Evolutionary conservation across 2,888 invertebrate genomes (phyloP).

Genomic region (Polylopha cassiicola): DNA sequence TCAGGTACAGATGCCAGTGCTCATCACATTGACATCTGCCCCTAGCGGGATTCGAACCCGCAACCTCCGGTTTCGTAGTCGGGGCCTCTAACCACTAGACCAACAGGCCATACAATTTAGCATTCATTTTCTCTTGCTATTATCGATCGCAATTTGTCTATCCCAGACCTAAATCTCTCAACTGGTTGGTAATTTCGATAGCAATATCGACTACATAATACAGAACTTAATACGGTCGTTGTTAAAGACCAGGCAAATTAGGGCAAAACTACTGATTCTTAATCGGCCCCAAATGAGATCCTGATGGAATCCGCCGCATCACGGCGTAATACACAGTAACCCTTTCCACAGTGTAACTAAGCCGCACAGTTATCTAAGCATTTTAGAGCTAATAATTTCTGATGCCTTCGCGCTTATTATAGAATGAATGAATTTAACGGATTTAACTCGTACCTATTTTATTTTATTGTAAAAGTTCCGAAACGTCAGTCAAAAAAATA

Average conservation of each 20-base stretch:
- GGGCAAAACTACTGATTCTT: constrained; percentile 13
- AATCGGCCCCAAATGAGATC: constrained; percentile 9
- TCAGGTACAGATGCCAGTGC: too few relatives aligned
- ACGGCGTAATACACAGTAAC: constrained; percentile 1
- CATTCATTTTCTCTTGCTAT: background rate
- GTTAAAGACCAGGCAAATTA: too few relatives aligned
- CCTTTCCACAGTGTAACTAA: background rate
- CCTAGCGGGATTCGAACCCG: too few relatives aligned
- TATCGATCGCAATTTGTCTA: background rate
- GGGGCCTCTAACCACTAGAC: too few relatives aligned
- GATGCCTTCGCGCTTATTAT: constrained; percentile 7
- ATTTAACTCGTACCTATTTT: too few relatives aligned
- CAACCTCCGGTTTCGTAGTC: too few relatives aligned
- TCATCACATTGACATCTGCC: too few relatives aligned
- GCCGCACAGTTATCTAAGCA: too few relatives aligned
- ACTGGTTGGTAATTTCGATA: background rate
- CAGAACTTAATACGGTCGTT: background rate
- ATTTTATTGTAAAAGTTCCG: too few relatives aligned
- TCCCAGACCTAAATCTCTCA: background rate
- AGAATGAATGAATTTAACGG: too few relatives aligned
- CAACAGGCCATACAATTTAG: background rate
- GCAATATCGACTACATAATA: constrained; percentile 2
- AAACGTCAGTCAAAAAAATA: too few relatives aligned
- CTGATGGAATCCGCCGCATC: constrained; percentile 7
- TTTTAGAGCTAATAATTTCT: constrained; percentile 12